Evolutionary conservation across 2,113 vertebrate species (phyloP).

Genomic region (Erinaceus europaeus): DNA sequence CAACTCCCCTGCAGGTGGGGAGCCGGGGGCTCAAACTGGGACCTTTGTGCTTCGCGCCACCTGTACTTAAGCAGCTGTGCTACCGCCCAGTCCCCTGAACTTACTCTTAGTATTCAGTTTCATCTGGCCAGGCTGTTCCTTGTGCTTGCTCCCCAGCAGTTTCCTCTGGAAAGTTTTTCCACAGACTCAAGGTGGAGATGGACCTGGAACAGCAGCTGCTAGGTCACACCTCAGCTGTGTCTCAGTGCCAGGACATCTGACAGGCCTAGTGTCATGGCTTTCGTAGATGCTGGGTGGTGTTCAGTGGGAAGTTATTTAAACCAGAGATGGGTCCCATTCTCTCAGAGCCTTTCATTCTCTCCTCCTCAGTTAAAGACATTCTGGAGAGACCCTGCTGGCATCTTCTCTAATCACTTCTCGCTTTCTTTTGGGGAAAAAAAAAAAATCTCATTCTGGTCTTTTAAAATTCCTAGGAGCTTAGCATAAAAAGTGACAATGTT

Average conservation of each 20-base stretch:
- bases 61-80: no score
- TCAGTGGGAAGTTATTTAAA: conserved; percentile 18
- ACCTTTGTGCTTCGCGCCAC: no score
- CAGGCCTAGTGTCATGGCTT: background rate
- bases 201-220: no score
- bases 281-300: background rate
- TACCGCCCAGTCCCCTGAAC: no score
- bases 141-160: no score
- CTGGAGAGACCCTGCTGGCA: background rate
- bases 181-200: no score
- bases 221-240: background rate
- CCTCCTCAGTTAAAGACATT: background rate
- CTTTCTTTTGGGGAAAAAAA: background rate
- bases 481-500: background rate
- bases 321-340: background rate
- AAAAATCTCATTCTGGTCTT: background rate
- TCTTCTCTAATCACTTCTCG: background rate
- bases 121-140: no score
- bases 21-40: no score
- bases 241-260: background rate
- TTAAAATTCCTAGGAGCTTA: background rate
- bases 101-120: no score
- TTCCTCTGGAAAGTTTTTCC: no score
- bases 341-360: background rate
- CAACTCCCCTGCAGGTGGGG: no score